Evolutionary conservation across 1,140 invertebrate genomes (phyloP).

Genomic region (Batillaria attramentaria): DNA sequence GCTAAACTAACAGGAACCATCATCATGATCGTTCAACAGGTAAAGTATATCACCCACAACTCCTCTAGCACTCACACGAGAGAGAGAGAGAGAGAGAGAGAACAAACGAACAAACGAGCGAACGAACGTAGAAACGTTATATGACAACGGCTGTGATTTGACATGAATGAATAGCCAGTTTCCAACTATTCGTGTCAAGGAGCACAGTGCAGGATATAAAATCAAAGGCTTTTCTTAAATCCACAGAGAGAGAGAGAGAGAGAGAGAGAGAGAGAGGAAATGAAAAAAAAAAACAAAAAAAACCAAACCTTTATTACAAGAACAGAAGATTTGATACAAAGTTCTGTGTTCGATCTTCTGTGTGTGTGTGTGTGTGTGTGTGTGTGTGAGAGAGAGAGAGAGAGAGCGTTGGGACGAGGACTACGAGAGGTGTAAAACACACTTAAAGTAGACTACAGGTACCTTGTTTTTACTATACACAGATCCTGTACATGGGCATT

Average conservation of each 20-base stretch:
- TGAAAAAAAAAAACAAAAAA: neutral
- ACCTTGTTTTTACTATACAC: no score
- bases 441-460: no score
- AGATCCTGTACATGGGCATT: slow-evolving; percentile 93
- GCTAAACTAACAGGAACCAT: slow-evolving; percentile 52
- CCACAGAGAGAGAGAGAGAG: no score
- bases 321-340: no score
- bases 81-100: no score
- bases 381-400: no score
- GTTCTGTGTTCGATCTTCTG: neutral
- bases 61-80: neutral
- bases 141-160: neutral
- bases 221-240: neutral
- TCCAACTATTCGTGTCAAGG: neutral
- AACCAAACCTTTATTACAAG: neutral
- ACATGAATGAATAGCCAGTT: neutral
- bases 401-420: no score
- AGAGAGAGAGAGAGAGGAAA: no score
- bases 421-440: no score
- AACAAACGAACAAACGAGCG: no score
- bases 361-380: slow-evolving; percentile 5
- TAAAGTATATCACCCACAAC: slow-evolving; percentile 69
- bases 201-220: neutral
- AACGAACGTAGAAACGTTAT: neutral
- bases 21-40: slow-evolving; percentile 67